Conservation (phyloP, 1,140 invertebrate species). For the Hyles vespertilio region DNA sequence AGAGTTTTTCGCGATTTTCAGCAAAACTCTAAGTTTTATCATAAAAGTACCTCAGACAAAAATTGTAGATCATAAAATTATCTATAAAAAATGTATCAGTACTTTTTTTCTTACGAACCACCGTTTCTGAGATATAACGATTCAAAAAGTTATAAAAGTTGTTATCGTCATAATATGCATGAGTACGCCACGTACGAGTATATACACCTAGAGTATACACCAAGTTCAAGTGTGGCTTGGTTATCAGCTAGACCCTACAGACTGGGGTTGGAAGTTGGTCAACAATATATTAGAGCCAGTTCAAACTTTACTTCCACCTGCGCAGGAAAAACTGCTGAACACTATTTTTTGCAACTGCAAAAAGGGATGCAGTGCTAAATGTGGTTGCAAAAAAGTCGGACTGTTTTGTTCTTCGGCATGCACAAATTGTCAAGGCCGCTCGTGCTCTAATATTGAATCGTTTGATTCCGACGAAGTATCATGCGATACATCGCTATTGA, state of each 20-base stretch:
- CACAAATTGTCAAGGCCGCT: conserved; percentile 28
- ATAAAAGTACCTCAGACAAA: conserved; percentile 16
- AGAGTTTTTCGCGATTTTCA: conserved; percentile 14
- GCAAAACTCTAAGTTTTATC: conserved; percentile 6
- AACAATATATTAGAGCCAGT: too few species aligned
- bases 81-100: conserved; percentile 19
- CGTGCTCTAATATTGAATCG: conserved; percentile 30
- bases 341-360: too few species aligned
- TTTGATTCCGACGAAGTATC: conserved; percentile 21
- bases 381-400: conserved; percentile 16
- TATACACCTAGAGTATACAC: background rate
- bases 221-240: conserved; percentile 5
- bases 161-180: conserved; percentile 21
- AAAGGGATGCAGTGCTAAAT: conserved; percentile 11
- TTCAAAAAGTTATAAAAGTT: conserved; percentile 17
- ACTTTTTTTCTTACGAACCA: conserved; percentile 14
- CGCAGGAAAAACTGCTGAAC: too few species aligned
- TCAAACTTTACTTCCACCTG: too few species aligned
- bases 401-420: conserved; percentile 34
- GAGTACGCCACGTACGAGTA: conserved; percentile 4
- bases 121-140: conserved; percentile 20
- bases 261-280: too few species aligned
- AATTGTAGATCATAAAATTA: conserved; percentile 25
- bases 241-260: too few species aligned
- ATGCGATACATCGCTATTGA: conserved; percentile 13